Conservation (phyloP, 2,113 vertebrate species). For the Aegotheles bennettii region DNA sequence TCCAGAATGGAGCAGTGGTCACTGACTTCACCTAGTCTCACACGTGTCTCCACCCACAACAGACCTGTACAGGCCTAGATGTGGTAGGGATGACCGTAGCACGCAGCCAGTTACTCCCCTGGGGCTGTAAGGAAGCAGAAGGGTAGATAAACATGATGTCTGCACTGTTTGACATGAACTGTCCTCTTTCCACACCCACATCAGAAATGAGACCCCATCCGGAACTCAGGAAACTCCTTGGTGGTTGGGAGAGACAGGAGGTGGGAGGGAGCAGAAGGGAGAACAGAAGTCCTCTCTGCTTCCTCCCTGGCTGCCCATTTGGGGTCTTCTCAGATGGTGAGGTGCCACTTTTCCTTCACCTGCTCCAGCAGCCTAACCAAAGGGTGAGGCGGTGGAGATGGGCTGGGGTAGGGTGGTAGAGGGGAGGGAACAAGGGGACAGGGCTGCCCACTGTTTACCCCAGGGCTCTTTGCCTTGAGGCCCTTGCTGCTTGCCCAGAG, state of each 20-base stretch:
- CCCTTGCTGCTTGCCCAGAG: not conserved
- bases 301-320: not conserved
- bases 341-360: not conserved
- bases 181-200: not conserved
- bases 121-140: not conserved
- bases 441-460: not conserved
- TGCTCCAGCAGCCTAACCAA: not conserved
- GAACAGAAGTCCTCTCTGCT: not conserved
- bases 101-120: not conserved
- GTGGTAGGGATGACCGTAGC: not conserved
- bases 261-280: not conserved
- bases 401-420: not conserved
- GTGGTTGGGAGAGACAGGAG: not conserved
- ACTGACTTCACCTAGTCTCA: not conserved
- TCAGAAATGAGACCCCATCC: not conserved
- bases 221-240: not conserved
- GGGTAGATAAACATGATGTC: not conserved
- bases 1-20: not conserved
- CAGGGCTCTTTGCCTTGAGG: not conserved
- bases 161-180: not conserved
- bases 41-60: fast-evolving
- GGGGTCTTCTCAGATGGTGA: not conserved
- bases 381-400: not conserved
- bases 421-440: not conserved
- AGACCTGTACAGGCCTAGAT: not conserved